Percentiles rank a stretch among this genome's conserved stretches.
phyloP scores from a whole-genome alignment of 2,113 vertebrate species.

The Hemibagrus wyckioides region DNA sequence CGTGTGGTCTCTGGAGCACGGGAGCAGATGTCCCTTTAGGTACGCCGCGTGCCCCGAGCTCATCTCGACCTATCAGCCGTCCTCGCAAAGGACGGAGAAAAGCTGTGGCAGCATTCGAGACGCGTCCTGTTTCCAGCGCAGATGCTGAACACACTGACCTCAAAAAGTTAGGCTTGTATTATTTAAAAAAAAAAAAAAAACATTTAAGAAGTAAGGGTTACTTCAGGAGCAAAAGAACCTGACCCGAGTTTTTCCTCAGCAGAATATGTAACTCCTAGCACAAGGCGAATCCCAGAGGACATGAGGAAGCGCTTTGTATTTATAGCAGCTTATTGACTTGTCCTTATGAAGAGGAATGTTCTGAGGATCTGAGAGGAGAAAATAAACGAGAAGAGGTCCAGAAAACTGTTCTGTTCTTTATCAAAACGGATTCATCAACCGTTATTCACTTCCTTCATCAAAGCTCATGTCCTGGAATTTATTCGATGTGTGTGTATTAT shows the following conservation, averaged over 20 bases:
- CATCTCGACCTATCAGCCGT: constrained; percentile 43
- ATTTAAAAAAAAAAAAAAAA: not conserved
- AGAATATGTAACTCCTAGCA: not conserved
- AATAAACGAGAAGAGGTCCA: not conserved
- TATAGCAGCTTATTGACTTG: constrained; percentile 41
- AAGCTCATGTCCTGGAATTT: not conserved
- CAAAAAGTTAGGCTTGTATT: constrained; percentile 50
- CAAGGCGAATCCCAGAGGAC: not conserved
- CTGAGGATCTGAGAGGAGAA: not conserved
- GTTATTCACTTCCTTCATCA: not conserved
- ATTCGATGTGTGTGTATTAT: not conserved
- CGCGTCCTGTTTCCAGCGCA: constrained; percentile 55
- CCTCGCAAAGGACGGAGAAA: constrained; percentile 50
- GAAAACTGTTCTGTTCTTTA: no score
- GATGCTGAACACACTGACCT: constrained; percentile 53
- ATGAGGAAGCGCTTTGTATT: constrained; percentile 22
- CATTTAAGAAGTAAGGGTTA: not conserved
- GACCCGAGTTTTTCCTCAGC: not conserved
- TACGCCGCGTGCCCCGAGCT: constrained; percentile 12
- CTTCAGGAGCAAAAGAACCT: constrained; percentile 4
- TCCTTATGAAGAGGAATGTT: not conserved
- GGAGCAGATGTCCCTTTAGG: constrained; percentile 49
- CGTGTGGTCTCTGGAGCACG: constrained; percentile 16
- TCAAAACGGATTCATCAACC: not conserved
- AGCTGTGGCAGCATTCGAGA: constrained; percentile 65